phyloP scores from a whole-genome alignment of 2,888 invertebrate genomes.

The Temnothorax unifasciatus region DNA sequence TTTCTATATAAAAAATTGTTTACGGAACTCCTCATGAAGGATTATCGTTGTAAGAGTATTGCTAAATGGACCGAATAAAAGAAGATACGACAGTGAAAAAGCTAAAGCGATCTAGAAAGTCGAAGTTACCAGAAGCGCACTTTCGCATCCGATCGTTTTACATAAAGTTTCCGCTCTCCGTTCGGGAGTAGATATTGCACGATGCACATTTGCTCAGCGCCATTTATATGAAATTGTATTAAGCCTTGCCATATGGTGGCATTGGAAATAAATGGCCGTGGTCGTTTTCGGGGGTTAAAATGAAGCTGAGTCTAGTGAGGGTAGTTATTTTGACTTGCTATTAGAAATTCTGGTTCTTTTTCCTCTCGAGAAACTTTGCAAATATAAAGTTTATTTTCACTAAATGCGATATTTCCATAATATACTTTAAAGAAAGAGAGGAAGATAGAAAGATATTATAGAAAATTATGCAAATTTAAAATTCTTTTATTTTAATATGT shows the following conservation, averaged over 20 bases:
- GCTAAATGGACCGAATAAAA: conserved; percentile 40
- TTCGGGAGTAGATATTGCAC: background rate
- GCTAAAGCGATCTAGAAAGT: conserved; percentile 41
- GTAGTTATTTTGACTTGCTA: conserved; percentile 5
- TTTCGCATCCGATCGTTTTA: conserved; percentile 37
- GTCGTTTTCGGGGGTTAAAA: conserved; percentile 12
- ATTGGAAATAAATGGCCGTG: conserved; percentile 24
- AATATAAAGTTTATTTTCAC: background rate
- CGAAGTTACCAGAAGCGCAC: conserved; percentile 15
- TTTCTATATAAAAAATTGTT: conserved; percentile 10
- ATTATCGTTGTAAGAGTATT: conserved; percentile 12
- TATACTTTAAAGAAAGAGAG: background rate
- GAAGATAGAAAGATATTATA: background rate
- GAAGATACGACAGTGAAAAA: conserved; percentile 35
- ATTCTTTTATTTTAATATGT: background rate
- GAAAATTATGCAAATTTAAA: conserved; percentile 10
- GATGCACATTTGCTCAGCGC: conserved; percentile 35
- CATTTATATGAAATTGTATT: conserved; percentile 55
- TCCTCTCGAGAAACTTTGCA: background rate
- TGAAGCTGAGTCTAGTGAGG: background rate
- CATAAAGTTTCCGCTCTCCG: conserved; percentile 26
- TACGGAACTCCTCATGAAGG: background rate
- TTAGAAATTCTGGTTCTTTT: background rate
- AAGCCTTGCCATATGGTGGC: conserved; percentile 15
- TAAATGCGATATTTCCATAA: background rate